phyloP scores from a whole-genome alignment of 2,113 vertebrate genomes.

The Erythrocercus mccallii region DNA sequence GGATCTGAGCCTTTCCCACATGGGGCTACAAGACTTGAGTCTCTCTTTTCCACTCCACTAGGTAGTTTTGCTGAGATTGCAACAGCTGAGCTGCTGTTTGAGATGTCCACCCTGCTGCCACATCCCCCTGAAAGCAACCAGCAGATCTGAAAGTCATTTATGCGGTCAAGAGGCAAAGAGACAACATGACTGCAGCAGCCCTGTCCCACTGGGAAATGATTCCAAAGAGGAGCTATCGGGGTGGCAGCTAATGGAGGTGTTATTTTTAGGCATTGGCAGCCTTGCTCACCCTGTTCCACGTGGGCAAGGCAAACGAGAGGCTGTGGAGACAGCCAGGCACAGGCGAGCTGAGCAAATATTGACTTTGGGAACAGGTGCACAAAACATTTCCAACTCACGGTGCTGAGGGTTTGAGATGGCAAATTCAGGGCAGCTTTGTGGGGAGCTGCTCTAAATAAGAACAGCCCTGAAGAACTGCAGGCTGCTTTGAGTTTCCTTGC shows the following conservation, averaged over 20 bases:
- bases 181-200: neutral
- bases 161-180: neutral
- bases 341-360: neutral
- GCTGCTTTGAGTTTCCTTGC: neutral
- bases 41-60: neutral
- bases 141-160: neutral
- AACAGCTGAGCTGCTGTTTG: neutral
- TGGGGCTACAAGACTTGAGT: neutral
- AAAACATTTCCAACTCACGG: neutral
- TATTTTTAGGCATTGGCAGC: neutral
- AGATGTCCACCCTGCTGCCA: neutral
- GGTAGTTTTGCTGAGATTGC: neutral
- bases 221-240: neutral
- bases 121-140: neutral
- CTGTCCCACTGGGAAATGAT: neutral
- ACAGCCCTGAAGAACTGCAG: neutral
- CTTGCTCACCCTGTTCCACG: neutral
- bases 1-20: neutral
- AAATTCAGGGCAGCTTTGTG: neutral
- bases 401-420: neutral
- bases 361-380: neutral
- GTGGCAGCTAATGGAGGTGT: neutral
- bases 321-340: neutral
- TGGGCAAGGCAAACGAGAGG: neutral
- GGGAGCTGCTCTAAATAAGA: neutral